Base-by-base conservation (phyloP, 2,888 invertebrate genomes). In the Acleris holmiana region DNA sequence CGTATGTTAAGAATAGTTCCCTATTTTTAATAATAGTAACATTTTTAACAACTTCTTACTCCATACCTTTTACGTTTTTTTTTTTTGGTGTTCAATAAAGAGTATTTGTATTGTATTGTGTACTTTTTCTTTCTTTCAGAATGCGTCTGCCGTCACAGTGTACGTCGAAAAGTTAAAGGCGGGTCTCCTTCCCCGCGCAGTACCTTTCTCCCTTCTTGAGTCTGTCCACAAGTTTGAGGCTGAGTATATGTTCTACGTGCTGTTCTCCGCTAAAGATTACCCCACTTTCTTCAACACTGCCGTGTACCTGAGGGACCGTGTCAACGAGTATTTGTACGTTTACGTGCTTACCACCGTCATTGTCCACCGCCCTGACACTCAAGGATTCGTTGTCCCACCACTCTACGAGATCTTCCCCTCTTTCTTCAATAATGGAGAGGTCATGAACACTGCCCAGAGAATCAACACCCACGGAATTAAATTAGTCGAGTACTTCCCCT, bases 321-420 rank as follows among this genome's bases (percentile, higher is more conserved):
- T 95, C 66, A 97, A 96, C 81, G 95, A 96, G 82, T 94, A 93
- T 60, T 89, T 96, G 77, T 96, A 94, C 80, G 90, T 95, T 49
- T 95, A 96, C 73, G 94, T 95, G 4, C 82, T 95, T 60, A 93
- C 93, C 66, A 86, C 94, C 21, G 95, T 95, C 15, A 89, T 95
- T 15, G 82, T 95, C 44, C 95, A 95, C 72, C 94, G 95, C 40
- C 84, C 84, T 7, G 95, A 96, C 69, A 94, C 94, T 63, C 93
- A 94, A 74, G 95, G 94, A 25, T 84, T 96, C 60, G 87, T 94
- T 47, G 84, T 96, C 10, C 96, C 96, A 17, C 94, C 96, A 55
- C 90, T 95, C 61, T 95, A 96, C 76, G 96, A 97, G 84, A 90
- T 96, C 68, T 93, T 94, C 81, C 97, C 97, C 0, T 94, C 95